Evolutionary conservation across 2,113 vertebrate genomes (phyloP).

Genomic region (Trinectes maculatus): DNA sequence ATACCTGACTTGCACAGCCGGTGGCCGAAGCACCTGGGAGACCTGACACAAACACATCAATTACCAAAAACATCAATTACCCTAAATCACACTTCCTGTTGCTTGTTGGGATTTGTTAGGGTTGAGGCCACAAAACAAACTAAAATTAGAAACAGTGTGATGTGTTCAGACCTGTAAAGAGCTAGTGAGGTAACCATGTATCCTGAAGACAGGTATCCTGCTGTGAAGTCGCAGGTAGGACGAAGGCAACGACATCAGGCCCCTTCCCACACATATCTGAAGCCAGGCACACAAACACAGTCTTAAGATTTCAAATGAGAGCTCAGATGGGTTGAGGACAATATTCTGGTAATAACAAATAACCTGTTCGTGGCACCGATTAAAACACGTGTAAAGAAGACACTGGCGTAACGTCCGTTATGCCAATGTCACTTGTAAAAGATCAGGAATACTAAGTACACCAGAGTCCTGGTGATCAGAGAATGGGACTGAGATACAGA

Average conservation of each 20-base stretch:
- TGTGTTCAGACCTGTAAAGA: conserved; percentile 81
- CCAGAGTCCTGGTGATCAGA: neutral
- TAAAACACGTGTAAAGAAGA: too few species aligned
- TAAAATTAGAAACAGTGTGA: neutral
- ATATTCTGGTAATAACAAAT: too few species aligned
- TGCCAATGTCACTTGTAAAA: neutral
- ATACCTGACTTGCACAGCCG: conserved; percentile 65
- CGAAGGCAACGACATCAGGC: conserved; percentile 74
- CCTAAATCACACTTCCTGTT: neutral
- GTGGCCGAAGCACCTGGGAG: conserved; percentile 22
- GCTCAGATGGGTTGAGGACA: neutral
- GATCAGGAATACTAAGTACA: too few species aligned
- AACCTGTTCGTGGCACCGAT: neutral
- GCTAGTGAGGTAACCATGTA: conserved; percentile 57
- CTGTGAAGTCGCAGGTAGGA: conserved; percentile 64
- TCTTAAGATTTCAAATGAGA: neutral
- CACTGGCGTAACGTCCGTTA: too few species aligned
- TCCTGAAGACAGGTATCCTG: conserved; percentile 69
- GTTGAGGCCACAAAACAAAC: neutral
- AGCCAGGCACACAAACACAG: conserved; percentile 9
- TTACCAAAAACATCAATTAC: too few species aligned
- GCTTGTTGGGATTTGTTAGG: neutral
- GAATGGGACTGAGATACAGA: neutral
- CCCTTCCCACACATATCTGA: conserved; percentile 84
- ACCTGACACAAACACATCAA: neutral